Evolutionary conservation across 2,888 invertebrate species (phyloP).

Genomic region (Bombylius discolor): DNA sequence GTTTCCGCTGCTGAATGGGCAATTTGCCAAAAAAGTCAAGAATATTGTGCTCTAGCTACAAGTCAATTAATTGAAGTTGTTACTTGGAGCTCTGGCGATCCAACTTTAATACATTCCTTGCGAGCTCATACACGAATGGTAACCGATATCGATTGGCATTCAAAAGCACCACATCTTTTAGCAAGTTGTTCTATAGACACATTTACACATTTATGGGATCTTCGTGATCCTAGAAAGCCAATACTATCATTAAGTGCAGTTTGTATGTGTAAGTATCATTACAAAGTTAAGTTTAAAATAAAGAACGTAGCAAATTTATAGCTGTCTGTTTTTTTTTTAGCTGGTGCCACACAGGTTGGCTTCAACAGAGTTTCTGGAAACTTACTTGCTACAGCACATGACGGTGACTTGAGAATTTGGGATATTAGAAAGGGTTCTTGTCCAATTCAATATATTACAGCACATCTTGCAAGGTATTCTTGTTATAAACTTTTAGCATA

Average conservation of each 20-base stretch:
- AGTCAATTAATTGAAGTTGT: conserved; percentile 79
- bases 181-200: conserved; percentile 91
- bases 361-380: conserved; percentile 80
- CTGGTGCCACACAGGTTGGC: conserved; percentile 85
- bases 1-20: conserved; percentile 89
- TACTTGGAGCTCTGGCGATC: conserved; percentile 60
- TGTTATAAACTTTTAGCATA: background rate
- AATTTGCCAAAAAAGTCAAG: conserved; percentile 60
- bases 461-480: conserved; percentile 51
- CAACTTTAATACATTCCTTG: conserved; percentile 57
- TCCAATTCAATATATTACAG: conserved; percentile 86
- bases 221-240: conserved; percentile 73
- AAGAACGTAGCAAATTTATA: background rate
- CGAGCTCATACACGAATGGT: conserved; percentile 75
- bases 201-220: conserved; percentile 88
- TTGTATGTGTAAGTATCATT: conserved; percentile 43
- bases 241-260: conserved; percentile 75
- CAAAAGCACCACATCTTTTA: conserved; percentile 56
- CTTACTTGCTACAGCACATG: conserved; percentile 85
- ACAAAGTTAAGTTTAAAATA: background rate
- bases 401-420: conserved; percentile 92
- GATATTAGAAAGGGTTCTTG: conserved; percentile 78
- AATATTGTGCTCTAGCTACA: conserved; percentile 77
- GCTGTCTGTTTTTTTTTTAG: conserved; percentile 32
- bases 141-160: conserved; percentile 87